Evolutionary conservation across 2,113 vertebrate species (phyloP).

Genomic region (Bubo bubo): DNA sequence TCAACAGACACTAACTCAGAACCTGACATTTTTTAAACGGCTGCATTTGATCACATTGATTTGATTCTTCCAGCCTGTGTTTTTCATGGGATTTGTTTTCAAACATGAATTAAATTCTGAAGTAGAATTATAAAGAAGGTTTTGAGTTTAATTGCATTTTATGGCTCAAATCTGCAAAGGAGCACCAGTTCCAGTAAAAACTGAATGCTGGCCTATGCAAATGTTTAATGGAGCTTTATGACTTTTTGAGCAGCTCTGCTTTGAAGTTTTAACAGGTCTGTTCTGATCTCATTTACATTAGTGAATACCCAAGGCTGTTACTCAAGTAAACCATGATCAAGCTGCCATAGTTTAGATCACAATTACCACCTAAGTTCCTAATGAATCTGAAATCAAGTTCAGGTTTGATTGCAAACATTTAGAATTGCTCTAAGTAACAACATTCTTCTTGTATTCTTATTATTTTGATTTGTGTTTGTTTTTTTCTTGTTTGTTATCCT

Average conservation of each 20-base stretch:
- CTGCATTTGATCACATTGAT: neutral
- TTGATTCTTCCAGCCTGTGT: neutral
- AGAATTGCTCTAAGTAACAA: neutral
- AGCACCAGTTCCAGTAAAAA: neutral
- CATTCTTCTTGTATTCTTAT: neutral
- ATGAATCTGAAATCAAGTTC: neutral
- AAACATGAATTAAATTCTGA: neutral
- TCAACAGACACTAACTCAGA: neutral
- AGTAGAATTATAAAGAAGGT: neutral
- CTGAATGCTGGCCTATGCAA: neutral
- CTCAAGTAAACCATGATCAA: neutral
- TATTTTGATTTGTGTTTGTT: neutral
- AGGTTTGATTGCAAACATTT: constrained; percentile 37
- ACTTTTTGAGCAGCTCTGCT: neutral
- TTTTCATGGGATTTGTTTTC: neutral
- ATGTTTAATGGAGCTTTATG: constrained; percentile 13
- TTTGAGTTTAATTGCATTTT: neutral
- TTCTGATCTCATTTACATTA: neutral
- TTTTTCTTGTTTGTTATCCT: neutral
- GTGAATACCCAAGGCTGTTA: neutral
- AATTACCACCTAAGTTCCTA: neutral
- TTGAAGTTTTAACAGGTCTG: constrained; percentile 10
- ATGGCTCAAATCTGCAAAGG: neutral
- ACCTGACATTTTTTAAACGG: neutral
- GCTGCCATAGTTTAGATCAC: neutral